These are phyloP conservation scores for Hydrotaea cyrtoneurina DNA, from an alignment of 2,888 invertebrate species.

Conservation along the genomic window DNA sequence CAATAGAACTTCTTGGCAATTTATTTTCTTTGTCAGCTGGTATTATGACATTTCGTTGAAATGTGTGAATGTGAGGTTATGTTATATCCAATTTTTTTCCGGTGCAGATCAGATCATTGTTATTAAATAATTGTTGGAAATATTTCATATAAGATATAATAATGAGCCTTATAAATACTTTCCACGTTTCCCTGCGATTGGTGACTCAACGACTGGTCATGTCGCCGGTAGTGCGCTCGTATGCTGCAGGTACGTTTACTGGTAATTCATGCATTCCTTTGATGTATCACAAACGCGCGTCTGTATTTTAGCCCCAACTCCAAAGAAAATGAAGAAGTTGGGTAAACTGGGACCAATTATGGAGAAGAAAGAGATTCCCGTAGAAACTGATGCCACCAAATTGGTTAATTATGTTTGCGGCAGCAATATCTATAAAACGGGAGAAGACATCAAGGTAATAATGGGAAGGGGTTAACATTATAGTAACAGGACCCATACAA, in stretches of 20 bases:
- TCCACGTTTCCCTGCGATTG: slow-evolving; percentile 30
- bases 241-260: slow-evolving; percentile 47
- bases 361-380: slow-evolving; percentile 88
- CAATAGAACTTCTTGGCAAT: too few relatives aligned
- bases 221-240: slow-evolving; percentile 19
- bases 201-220: slow-evolving; percentile 29
- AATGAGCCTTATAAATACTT: slow-evolving; percentile 50
- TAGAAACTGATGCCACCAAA: slow-evolving; percentile 91
- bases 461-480: background rate
- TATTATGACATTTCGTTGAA: slow-evolving; percentile 43
- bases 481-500: too few relatives aligned
- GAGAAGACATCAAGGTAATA: slow-evolving; percentile 88
- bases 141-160: slow-evolving; percentile 28
- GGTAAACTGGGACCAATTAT: slow-evolving; percentile 84
- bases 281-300: too few relatives aligned
- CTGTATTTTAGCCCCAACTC: too few relatives aligned
- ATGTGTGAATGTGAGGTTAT: slow-evolving; percentile 44
- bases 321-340: slow-evolving; percentile 80
- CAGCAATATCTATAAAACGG: slow-evolving; percentile 89
- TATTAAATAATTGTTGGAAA: background rate
- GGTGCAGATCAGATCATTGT: background rate
- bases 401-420: slow-evolving; percentile 91
- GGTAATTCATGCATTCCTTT: background rate
- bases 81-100: background rate
- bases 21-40: background rate